A percentile compares a stretch with the other conserved stretches of the same genome.
These are phyloP conservation scores for Leucozona laternaria DNA, from an alignment of 2,888 invertebrate species.

Conservation along the genomic window DNA sequence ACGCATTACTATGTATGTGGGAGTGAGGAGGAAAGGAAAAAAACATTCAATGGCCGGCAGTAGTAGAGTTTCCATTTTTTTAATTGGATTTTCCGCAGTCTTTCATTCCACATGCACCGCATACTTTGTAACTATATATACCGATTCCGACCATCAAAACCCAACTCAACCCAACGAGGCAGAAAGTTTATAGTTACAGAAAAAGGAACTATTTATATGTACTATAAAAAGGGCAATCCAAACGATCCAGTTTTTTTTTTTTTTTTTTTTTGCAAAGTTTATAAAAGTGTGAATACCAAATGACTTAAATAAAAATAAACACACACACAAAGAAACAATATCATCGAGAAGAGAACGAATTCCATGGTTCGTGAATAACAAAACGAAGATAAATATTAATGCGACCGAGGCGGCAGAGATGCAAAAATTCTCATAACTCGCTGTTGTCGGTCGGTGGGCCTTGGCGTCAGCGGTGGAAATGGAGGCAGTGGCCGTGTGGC, in stretches of 20 bases:
- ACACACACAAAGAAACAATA: background rate
- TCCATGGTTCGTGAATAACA: constrained; percentile 38
- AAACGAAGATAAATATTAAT: constrained; percentile 51
- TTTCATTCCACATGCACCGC: background rate
- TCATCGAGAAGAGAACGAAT: constrained; percentile 9
- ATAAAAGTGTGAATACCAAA: constrained; percentile 52
- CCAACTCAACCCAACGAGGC: background rate
- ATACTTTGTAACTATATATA: background rate
- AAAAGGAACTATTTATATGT: background rate
- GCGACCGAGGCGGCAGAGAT: constrained; percentile 35
- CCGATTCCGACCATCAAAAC: background rate
- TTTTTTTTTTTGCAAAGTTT: background rate
- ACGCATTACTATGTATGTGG: constrained; percentile 17
- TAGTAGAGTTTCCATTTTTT: constrained; percentile 56
- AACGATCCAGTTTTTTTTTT: background rate
- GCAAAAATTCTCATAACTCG: constrained; percentile 49
- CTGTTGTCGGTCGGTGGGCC: constrained; percentile 6
- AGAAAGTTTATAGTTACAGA: constrained; percentile 26
- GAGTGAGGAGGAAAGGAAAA: background rate
- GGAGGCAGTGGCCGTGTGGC: background rate
- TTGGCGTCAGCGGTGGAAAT: background rate
- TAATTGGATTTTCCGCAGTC: constrained; percentile 62
- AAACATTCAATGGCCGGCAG: constrained; percentile 26
- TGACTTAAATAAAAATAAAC: constrained; percentile 30
- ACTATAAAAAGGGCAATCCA: background rate